These are phyloP conservation scores for Hippoglossus stenolepis DNA, from an alignment of 2,113 vertebrate species.

Conservation along the genomic window DNA sequence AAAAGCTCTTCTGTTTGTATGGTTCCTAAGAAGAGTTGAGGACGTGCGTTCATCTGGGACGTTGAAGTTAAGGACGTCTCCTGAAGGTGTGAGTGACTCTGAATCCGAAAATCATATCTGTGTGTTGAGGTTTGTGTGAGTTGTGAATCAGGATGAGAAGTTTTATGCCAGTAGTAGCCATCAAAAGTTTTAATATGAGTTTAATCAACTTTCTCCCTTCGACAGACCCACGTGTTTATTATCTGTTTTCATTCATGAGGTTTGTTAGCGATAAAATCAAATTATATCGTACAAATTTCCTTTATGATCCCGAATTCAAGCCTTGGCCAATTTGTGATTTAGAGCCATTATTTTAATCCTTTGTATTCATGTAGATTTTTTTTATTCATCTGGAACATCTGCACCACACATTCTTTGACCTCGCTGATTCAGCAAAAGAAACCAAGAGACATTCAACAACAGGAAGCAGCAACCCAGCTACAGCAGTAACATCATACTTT, in stretches of 20 bases:
- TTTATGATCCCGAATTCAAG: conserved; percentile 3
- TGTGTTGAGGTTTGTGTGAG: too few species aligned
- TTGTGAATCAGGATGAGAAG: too few species aligned
- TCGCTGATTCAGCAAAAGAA: conserved; percentile 12
- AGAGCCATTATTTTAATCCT: background rate
- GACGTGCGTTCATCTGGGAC: background rate
- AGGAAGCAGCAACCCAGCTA: conserved; percentile 49
- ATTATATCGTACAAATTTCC: too few species aligned
- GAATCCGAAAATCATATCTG: background rate
- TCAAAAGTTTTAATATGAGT: too few species aligned
- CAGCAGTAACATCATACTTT: conserved; percentile 43
- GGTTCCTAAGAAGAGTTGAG: background rate
- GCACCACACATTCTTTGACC: conserved; percentile 2
- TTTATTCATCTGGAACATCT: background rate
- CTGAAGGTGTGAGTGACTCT: background rate
- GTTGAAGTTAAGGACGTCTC: background rate
- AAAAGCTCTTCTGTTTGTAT: too few species aligned
- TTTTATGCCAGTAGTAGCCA: too few species aligned
- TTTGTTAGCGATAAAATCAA: too few species aligned
- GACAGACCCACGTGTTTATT: too few species aligned
- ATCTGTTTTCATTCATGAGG: too few species aligned
- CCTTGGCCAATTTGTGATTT: background rate
- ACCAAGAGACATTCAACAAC: conserved; percentile 12
- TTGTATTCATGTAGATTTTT: background rate
- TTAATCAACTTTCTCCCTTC: too few species aligned